Conservation (phyloP, 1,140 invertebrate genomes). For the Cephus cinctus region DNA sequence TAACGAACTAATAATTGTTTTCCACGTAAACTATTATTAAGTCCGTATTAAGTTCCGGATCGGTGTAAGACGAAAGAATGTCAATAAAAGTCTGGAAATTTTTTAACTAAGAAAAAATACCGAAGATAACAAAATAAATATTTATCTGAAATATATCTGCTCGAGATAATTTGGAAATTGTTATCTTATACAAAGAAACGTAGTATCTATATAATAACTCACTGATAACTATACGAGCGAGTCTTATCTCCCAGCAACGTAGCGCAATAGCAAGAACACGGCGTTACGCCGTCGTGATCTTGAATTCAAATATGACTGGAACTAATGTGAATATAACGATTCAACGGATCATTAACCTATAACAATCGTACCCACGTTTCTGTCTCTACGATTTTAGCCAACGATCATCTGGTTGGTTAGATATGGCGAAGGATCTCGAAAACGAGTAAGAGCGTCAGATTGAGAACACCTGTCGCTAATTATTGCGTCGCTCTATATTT, state of each 20-base stretch:
- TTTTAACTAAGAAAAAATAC: too few species aligned
- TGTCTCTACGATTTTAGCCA: not conserved
- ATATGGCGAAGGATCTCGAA: too few species aligned
- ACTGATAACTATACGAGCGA: not conserved
- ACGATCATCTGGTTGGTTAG: too few species aligned
- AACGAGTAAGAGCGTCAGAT: slow-evolving; percentile 8
- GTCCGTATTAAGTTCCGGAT: too few species aligned
- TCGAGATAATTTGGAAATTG: not conserved
- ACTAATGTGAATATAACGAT: slow-evolving; percentile 20
- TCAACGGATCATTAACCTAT: slow-evolving; percentile 13
- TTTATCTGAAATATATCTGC: not conserved
- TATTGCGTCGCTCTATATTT: slow-evolving; percentile 4
- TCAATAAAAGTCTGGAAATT: too few species aligned
- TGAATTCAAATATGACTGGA: slow-evolving; percentile 8
- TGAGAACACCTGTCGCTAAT: slow-evolving; percentile 1
- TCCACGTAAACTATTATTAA: slow-evolving; percentile 30
- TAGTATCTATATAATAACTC: not conserved
- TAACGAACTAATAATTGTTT: slow-evolving; percentile 33
- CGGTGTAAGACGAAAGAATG: too few species aligned
- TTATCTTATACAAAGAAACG: not conserved
- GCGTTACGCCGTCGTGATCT: not conserved
- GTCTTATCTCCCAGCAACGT: not conserved
- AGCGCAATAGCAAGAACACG: not conserved
- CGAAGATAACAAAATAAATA: too few species aligned
- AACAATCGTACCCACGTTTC: slow-evolving; percentile 9